Evolutionary conservation across 1,140 invertebrate genomes (phyloP).

Genomic region (Drosophila bipectinata): DNA sequence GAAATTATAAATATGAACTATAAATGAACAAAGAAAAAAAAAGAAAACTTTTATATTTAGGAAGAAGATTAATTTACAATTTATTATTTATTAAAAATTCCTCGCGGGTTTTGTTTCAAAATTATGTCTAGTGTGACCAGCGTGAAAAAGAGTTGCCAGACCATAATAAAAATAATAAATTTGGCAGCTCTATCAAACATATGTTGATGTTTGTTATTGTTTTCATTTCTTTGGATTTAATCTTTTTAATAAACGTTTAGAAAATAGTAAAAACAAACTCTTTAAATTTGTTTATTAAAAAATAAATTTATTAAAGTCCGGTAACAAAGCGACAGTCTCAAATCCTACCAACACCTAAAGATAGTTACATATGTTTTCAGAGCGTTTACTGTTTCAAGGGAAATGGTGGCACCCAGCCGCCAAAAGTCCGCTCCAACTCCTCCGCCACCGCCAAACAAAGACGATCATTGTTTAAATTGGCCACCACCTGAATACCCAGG

Average conservation of each 20-base stretch:
- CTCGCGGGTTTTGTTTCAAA: background rate
- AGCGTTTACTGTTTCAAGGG: conserved; percentile 40
- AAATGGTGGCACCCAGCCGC: conserved; percentile 91
- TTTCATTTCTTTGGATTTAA: background rate
- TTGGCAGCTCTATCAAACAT: background rate
- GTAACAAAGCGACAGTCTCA: conserved; percentile 48
- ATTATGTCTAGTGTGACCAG: background rate
- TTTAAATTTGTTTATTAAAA: background rate
- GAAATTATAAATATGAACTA: no score
- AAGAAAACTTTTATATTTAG: no score
- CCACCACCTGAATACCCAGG: conserved; percentile 92
- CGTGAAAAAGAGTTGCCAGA: background rate
- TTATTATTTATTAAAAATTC: background rate
- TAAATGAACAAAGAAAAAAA: no score
- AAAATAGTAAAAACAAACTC: background rate
- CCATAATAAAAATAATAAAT: background rate
- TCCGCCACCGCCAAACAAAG: conserved; percentile 92
- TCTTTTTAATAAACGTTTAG: background rate
- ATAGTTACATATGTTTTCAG: background rate
- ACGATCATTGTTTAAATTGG: conserved; percentile 91
- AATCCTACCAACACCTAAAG: conserved; percentile 49
- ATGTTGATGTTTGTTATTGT: conserved; percentile 3
- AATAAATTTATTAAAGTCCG: conserved; percentile 27
- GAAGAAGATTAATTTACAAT: no score
- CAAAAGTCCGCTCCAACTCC: conserved; percentile 92